Conservation (phyloP, 2,888 invertebrate genomes). For the Oscheius onirici region DNA sequence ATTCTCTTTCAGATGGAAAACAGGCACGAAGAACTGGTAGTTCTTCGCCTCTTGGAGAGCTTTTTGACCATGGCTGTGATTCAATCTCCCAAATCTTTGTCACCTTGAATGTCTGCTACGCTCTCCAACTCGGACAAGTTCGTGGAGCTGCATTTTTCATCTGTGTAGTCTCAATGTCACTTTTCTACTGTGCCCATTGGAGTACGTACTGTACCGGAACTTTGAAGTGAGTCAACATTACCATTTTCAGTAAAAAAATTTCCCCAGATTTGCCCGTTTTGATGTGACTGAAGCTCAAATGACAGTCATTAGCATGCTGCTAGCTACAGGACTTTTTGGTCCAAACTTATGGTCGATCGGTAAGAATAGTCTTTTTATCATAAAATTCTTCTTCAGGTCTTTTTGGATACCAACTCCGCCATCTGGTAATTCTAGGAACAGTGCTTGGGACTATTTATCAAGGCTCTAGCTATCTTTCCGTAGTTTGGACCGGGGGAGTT, state of each 20-base stretch:
- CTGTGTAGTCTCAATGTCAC: constrained; percentile 90
- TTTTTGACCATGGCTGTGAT: constrained; percentile 99
- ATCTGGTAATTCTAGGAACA: constrained; percentile 66
- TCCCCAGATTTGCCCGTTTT: constrained; percentile 78
- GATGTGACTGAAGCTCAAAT: constrained; percentile 99
- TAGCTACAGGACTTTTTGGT: constrained; percentile 87
- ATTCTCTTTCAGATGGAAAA: constrained; percentile 43
- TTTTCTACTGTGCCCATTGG: constrained; percentile 99
- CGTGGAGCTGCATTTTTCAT: constrained; percentile 95
- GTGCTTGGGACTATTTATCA: constrained; percentile 62
- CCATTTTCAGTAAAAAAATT: too few relatives aligned
- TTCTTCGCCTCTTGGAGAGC: constrained; percentile 91
- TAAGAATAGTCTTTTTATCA: background rate
- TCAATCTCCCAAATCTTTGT: constrained; percentile 95
- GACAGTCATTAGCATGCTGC: constrained; percentile 87
- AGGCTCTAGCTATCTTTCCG: constrained; percentile 68
- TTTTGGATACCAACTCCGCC: constrained; percentile 66
- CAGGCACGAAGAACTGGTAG: constrained; percentile 94
- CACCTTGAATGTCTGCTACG: constrained; percentile 90
- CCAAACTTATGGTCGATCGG: constrained; percentile 74
- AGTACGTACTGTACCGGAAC: constrained; percentile 95
- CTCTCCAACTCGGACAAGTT: constrained; percentile 89
- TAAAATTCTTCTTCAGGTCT: constrained; percentile 25
- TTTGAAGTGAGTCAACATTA: constrained; percentile 66
- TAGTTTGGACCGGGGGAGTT: constrained; percentile 82